Conservation (phyloP, 1,140 invertebrate genomes). For the Pollicipes pollicipes region DNA sequence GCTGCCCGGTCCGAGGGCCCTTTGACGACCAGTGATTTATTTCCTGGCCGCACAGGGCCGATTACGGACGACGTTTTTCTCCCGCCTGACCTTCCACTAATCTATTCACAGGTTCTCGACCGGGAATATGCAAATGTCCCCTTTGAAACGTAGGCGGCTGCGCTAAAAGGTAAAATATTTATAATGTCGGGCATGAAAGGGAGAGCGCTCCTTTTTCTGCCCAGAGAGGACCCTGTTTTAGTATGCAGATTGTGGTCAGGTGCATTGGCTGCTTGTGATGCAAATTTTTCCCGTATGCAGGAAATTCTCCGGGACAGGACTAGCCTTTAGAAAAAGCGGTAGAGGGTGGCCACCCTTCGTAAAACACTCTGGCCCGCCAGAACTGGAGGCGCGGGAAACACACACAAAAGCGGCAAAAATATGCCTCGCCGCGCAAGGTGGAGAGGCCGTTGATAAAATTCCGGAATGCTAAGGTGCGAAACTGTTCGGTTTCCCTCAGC, state of each 20-base stretch:
- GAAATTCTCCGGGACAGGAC: not conserved
- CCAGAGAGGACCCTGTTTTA: not conserved
- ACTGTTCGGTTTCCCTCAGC: not conserved
- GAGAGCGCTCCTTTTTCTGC: not conserved
- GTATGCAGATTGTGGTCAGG: conserved; percentile 1
- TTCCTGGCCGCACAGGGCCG: not conserved
- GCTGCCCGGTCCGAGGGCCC: too few relatives aligned
- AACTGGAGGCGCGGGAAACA: not conserved
- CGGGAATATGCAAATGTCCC: not conserved
- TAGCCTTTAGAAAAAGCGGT: not conserved
- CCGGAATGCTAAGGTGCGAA: not conserved
- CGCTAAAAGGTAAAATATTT: conserved; percentile 1
- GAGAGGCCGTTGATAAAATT: conserved; percentile 1
- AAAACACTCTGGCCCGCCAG: not conserved
- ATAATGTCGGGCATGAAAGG: not conserved
- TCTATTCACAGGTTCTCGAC: not conserved
- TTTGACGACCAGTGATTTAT: not conserved
- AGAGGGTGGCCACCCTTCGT: not conserved
- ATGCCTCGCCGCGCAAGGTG: not conserved
- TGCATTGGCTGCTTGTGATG: not conserved
- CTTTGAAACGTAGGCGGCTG: not conserved
- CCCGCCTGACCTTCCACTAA: not conserved
- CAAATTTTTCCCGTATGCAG: not conserved
- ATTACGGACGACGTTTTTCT: not conserved
- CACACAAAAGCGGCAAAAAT: not conserved